Percentiles rank a stretch among this genome's conserved stretches.
phyloP scores from a whole-genome alignment of 2,113 vertebrate species.

The Alligator mississippiensis region DNA sequence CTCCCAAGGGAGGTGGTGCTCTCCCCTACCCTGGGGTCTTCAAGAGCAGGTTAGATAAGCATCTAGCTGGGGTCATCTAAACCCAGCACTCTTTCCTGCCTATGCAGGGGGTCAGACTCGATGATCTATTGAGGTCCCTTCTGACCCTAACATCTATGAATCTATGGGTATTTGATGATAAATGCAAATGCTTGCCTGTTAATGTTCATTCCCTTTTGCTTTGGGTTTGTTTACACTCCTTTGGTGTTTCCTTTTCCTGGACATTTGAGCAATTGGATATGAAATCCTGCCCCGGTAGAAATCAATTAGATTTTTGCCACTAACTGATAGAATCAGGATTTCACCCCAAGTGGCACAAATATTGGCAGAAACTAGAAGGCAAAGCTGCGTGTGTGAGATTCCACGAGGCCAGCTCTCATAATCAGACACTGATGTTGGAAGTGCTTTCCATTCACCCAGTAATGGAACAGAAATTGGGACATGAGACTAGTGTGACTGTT shows the following conservation, averaged over 20 bases:
- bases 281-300: conserved; percentile 8
- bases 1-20: too few relatives aligned
- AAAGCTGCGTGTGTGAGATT: background rate
- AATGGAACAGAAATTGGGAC: background rate
- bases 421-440: background rate
- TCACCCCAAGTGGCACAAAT: background rate
- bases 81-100: too few relatives aligned
- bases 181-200: conserved; percentile 7
- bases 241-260: conserved; percentile 21
- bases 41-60: too few relatives aligned
- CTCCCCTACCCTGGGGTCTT: too few relatives aligned
- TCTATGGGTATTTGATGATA: too few relatives aligned
- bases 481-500: conserved; percentile 47
- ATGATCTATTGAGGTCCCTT: too few relatives aligned
- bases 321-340: conserved; percentile 19
- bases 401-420: conserved; percentile 51
- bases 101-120: too few relatives aligned
- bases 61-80: too few relatives aligned
- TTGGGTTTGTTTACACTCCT: conserved; percentile 1
- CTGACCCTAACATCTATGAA: too few relatives aligned
- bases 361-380: conserved; percentile 36
- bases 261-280: background rate
- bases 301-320: conserved; percentile 20
- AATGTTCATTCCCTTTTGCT: background rate
- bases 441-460: conserved; percentile 22